These are phyloP conservation scores for Cerastoderma edule DNA, from an alignment of 2,888 invertebrate genomes.

Conservation along the genomic window DNA sequence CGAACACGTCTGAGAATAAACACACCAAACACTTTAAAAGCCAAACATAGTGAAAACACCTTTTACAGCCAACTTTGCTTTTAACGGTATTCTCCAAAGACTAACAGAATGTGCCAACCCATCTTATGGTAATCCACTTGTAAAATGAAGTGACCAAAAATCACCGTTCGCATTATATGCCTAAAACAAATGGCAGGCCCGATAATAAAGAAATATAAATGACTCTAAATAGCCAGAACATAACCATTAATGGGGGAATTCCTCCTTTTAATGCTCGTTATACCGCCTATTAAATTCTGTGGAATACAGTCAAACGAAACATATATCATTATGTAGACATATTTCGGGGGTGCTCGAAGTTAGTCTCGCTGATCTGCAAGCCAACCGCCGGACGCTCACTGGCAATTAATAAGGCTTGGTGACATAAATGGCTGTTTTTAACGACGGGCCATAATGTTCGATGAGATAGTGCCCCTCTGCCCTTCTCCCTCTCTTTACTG, in stretches of 20 bases:
- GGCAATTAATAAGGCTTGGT: slow-evolving; percentile 20
- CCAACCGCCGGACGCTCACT: slow-evolving; percentile 10
- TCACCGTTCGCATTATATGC: slow-evolving; percentile 43
- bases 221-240: slow-evolving; percentile 60
- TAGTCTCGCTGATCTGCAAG: neutral
- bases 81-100: slow-evolving; percentile 15
- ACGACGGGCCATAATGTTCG: slow-evolving; percentile 24
- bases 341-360: slow-evolving; percentile 18
- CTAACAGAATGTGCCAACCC: slow-evolving; percentile 15
- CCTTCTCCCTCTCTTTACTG: slow-evolving; percentile 12
- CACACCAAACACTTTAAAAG: no score
- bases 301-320: slow-evolving; percentile 51
- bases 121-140: slow-evolving; percentile 30
- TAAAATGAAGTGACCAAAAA: slow-evolving; percentile 53
- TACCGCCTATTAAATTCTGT: slow-evolving; percentile 47
- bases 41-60: no score
- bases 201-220: slow-evolving; percentile 65
- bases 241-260: slow-evolving; percentile 61
- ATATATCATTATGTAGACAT: slow-evolving; percentile 58
- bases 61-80: no score
- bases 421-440: slow-evolving; percentile 29
- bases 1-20: no score
- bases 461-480: no score
- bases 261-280: slow-evolving; percentile 60
- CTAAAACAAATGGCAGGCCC: slow-evolving; percentile 60